Evolutionary conservation across 1,140 invertebrate species (phyloP).

Genomic region (Pseudomyrmex cubaensis): DNA sequence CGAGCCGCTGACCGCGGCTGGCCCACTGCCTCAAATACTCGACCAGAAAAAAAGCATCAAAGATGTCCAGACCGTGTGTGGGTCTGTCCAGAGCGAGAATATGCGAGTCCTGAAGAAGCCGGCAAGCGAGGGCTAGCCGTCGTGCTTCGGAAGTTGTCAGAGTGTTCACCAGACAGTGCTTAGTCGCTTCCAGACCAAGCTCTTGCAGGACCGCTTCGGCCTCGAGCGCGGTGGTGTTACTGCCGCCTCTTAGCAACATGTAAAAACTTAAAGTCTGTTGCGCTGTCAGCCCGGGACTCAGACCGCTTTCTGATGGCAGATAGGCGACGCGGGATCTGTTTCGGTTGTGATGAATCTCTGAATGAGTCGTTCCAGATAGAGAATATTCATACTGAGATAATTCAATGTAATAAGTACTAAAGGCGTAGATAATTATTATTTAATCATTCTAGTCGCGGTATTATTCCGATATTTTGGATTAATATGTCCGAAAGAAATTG

Average conservation of each 20-base stretch:
- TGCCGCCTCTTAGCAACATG: slow-evolving; percentile 88
- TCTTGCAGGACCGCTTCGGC: slow-evolving; percentile 89
- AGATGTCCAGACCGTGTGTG: slow-evolving; percentile 97
- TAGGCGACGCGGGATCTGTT: slow-evolving; percentile 81
- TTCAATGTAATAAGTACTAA: no score
- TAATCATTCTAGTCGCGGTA: no score
- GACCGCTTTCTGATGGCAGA: slow-evolving; percentile 81
- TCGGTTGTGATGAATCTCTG: not conserved
- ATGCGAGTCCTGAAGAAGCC: slow-evolving; percentile 93
- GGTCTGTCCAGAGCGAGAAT: slow-evolving; percentile 95
- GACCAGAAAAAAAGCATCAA: slow-evolving; percentile 97
- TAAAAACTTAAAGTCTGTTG: slow-evolving; percentile 93
- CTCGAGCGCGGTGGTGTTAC: slow-evolving; percentile 79
- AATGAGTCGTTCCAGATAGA: not conserved
- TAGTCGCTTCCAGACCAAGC: slow-evolving; percentile 91
- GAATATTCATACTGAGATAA: not conserved
- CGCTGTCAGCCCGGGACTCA: slow-evolving; percentile 91
- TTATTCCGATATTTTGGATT: no score
- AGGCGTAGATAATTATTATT: no score
- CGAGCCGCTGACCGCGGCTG: slow-evolving; percentile 91
- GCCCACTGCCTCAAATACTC: slow-evolving; percentile 98
- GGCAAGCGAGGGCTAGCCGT: slow-evolving; percentile 94
- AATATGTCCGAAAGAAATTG: no score
- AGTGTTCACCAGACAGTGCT: slow-evolving; percentile 89
- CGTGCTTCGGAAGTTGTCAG: slow-evolving; percentile 94